These are phyloP conservation scores for Halcyon senegalensis DNA, from an alignment of 2,113 vertebrate genomes.

Conservation along the genomic window DNA sequence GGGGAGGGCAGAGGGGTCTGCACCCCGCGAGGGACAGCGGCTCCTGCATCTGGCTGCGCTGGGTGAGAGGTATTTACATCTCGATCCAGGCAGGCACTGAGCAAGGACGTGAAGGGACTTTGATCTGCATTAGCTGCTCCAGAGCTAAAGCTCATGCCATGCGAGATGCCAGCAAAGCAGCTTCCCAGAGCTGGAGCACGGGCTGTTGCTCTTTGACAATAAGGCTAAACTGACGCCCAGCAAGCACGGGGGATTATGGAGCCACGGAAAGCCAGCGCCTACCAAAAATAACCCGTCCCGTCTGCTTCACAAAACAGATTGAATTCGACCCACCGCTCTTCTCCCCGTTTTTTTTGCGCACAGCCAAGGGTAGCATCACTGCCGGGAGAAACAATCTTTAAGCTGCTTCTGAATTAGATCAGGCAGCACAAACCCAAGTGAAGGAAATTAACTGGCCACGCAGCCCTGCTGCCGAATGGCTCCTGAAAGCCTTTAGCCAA, in stretches of 20 bases:
- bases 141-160: accelerated
- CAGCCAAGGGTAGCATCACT: not conserved
- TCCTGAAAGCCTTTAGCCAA: not conserved
- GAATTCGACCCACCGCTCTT: accelerated
- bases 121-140: not conserved
- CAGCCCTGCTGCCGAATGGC: not conserved
- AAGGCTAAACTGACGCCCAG: not conserved
- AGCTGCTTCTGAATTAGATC: not conserved
- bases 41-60: not conserved
- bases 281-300: not conserved
- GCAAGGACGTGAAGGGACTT: not conserved
- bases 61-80: accelerated
- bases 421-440: not conserved
- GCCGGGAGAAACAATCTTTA: accelerated
- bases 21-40: accelerated
- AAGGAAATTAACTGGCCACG: not conserved
- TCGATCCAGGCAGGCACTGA: not conserved
- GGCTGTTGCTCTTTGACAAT: not conserved
- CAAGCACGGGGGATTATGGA: not conserved
- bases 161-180: not conserved
- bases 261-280: not conserved
- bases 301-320: not conserved
- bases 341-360: not conserved
- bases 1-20: not conserved
- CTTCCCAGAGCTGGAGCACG: not conserved